phyloP scores from a whole-genome alignment of 2,888 invertebrate species.

The Abrostola triplasia region DNA sequence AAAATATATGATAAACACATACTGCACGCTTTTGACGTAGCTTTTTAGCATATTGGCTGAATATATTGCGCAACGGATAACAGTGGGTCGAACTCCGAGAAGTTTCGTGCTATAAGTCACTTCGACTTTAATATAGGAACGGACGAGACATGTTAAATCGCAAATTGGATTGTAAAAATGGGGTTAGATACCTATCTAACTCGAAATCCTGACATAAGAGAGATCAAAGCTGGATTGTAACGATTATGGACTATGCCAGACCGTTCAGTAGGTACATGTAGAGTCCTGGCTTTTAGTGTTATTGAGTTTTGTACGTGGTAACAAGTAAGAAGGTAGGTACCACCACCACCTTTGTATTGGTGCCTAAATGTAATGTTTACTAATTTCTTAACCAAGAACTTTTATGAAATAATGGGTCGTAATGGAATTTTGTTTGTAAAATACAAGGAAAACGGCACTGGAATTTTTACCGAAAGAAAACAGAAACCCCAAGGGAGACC shows the following conservation, averaged over 20 bases:
- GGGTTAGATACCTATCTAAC: conserved; percentile 17
- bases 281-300: too few species aligned
- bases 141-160: conserved; percentile 23
- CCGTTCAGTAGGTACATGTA: too few species aligned
- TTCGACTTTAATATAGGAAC: conserved; percentile 31
- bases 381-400: conserved; percentile 26
- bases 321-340: too few species aligned
- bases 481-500: conserved; percentile 34
- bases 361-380: neutral
- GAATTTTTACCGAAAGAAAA: conserved; percentile 11
- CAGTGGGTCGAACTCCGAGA: conserved; percentile 20
- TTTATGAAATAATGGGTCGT: conserved; percentile 28
- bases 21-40: conserved; percentile 3
- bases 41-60: conserved; percentile 17
- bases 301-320: too few species aligned
- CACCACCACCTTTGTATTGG: too few species aligned
- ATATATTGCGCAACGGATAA: conserved; percentile 24
- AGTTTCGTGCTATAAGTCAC: conserved; percentile 28
- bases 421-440: conserved; percentile 37
- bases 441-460: conserved; percentile 33
- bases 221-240: conserved; percentile 5
- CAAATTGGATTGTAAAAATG: conserved; percentile 33
- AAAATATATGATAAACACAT: too few species aligned
- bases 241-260: neutral
- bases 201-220: conserved; percentile 14